These are phyloP conservation scores for Zapus hudsonius DNA, from an alignment of 2,113 vertebrate species.

Conservation along the genomic window DNA sequence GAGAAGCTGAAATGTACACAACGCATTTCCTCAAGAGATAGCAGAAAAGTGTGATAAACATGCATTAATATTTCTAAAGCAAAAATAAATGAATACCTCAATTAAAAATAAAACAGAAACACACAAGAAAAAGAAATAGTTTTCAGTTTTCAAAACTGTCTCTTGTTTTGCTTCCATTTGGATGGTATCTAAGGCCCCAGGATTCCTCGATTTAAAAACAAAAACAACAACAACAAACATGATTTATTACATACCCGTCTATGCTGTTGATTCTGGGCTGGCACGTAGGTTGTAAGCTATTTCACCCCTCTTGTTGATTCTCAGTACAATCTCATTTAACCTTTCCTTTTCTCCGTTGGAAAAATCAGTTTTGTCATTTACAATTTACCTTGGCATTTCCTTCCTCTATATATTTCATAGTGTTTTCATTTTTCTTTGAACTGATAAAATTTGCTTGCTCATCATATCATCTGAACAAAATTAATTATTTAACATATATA, in stretches of 20 bases:
- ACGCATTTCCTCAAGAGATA: background rate
- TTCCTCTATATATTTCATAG: background rate
- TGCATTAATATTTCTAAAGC: background rate
- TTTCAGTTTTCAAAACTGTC: background rate
- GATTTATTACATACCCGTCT: background rate
- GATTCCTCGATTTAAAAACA: background rate
- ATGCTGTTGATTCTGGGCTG: background rate
- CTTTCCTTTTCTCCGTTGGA: background rate
- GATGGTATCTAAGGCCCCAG: background rate
- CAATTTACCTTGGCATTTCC: background rate
- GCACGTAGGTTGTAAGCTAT: background rate
- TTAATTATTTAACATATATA: background rate
- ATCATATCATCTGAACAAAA: background rate
- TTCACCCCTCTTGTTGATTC: background rate
- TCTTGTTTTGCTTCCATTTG: background rate
- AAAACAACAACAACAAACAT: no score
- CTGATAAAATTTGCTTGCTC: background rate
- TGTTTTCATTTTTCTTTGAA: background rate
- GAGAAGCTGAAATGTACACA: background rate
- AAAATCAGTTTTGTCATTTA: background rate
- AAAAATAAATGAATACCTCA: slow-evolving; percentile 3
- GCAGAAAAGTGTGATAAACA: background rate
- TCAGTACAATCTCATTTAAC: background rate
- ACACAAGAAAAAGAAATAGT: background rate
- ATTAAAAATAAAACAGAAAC: background rate